phyloP scores from a whole-genome alignment of 2,888 invertebrate species.

The Tetragonula carbonaria region DNA sequence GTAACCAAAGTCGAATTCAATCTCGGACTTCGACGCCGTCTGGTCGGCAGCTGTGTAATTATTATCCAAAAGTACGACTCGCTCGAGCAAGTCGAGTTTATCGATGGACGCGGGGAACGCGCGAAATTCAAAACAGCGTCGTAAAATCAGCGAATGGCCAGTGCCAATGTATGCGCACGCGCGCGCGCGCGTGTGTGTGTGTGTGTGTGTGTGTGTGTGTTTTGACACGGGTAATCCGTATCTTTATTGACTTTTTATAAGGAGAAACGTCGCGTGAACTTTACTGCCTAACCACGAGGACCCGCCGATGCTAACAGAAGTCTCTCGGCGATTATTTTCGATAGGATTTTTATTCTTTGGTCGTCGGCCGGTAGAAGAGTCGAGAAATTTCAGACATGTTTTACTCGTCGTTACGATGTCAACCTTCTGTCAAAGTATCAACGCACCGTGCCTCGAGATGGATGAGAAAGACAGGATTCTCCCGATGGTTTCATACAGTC shows the following conservation, averaged over 20 bases:
- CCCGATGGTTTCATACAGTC: conserved; percentile 30
- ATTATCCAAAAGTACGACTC: background rate
- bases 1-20: background rate
- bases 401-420: background rate
- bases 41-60: conserved; percentile 34
- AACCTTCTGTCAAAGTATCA: background rate
- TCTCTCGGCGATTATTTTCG: background rate
- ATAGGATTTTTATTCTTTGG: background rate
- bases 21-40: conserved; percentile 5
- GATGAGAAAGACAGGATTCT: conserved; percentile 37
- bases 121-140: conserved; percentile 74
- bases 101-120: conserved; percentile 25
- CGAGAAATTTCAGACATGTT: background rate
- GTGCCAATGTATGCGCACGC: conserved; percentile 21
- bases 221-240: conserved; percentile 74
- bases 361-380: background rate
- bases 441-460: background rate
- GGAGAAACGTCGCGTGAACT: conserved; percentile 52
- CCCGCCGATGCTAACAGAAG: background rate
- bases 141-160: conserved; percentile 70
- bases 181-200: background rate
- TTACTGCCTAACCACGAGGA: conserved; percentile 41
- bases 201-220: conserved; percentile 58
- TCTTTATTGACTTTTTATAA: conserved; percentile 78
- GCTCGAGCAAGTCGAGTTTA: conserved; percentile 11